A percentile compares a stretch with the other conserved stretches of the same genome.
These are phyloP conservation scores for Drosophila repleta DNA, from an alignment of 1,140 invertebrate species.

Conservation along the genomic window DNA sequence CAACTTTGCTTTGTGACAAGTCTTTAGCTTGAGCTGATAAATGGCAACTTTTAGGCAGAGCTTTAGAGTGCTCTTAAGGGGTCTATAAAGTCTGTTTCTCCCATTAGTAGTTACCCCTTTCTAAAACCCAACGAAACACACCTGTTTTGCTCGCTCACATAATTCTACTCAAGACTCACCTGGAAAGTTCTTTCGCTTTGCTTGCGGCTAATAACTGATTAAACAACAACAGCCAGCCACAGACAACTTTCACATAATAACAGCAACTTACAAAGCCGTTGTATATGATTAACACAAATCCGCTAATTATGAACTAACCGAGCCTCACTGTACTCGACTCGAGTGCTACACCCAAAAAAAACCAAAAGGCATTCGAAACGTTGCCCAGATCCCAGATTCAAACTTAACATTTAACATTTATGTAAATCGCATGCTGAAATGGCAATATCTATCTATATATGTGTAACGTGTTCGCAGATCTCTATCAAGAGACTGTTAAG, in stretches of 20 bases:
- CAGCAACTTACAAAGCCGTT: constrained; percentile 29
- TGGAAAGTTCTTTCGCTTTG: constrained; percentile 32
- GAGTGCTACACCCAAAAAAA: constrained; percentile 39
- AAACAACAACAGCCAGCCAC: constrained; percentile 45
- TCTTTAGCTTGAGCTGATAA: too few relatives aligned
- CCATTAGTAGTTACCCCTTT: constrained; percentile 8
- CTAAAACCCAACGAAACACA: background rate
- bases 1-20: too few relatives aligned
- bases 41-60: too few relatives aligned
- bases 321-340: background rate
- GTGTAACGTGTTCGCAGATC: constrained; percentile 52
- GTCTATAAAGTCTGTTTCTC: background rate
- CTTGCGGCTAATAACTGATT: constrained; percentile 72
- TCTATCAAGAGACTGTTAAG: constrained; percentile 83
- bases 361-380: constrained; percentile 8
- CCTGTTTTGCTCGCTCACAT: background rate
- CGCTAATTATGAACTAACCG: constrained; percentile 67
- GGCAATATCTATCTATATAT: constrained; percentile 20
- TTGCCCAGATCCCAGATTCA: constrained; percentile 15
- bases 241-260: constrained; percentile 69
- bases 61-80: background rate
- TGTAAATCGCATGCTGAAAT: constrained; percentile 44
- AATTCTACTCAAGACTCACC: background rate
- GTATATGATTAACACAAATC: constrained; percentile 72
- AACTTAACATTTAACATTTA: constrained; percentile 44